Evolutionary conservation across 2,113 vertebrate genomes (phyloP).

Genomic region (Clarias batrachus): DNA sequence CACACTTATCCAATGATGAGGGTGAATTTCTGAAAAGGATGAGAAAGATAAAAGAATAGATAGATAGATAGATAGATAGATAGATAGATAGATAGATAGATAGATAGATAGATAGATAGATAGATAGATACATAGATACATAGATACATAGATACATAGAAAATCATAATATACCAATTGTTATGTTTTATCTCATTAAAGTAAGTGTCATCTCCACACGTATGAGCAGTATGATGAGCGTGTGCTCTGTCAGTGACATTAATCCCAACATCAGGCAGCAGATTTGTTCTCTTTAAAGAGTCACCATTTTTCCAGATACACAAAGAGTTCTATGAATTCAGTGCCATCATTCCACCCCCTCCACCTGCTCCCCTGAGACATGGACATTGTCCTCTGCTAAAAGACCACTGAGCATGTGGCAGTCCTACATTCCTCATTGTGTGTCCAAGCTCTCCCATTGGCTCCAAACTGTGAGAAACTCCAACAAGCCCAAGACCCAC

Average conservation of each 20-base stretch:
- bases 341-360: constrained; percentile 40
- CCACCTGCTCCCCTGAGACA: constrained; percentile 69
- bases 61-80: too few relatives aligned
- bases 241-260: constrained; percentile 41
- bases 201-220: neutral
- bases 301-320: constrained; percentile 54
- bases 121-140: too few relatives aligned
- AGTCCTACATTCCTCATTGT: constrained; percentile 33
- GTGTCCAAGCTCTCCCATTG: constrained; percentile 62
- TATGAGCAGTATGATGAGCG: neutral
- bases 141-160: too few relatives aligned
- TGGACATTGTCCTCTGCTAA: constrained; percentile 58
- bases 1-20: constrained; percentile 4
- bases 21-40: too few relatives aligned
- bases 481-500: constrained; percentile 63
- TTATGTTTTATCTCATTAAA: too few relatives aligned
- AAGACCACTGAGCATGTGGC: constrained; percentile 50
- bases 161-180: too few relatives aligned
- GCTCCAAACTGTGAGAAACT: constrained; percentile 71
- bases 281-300: constrained; percentile 44
- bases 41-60: too few relatives aligned
- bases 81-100: too few relatives aligned
- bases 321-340: neutral
- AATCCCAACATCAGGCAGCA: constrained; percentile 43
- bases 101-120: too few relatives aligned